Percentiles rank a stretch among this genome's conserved stretches.
Evolutionary conservation across 1,140 invertebrate species (phyloP).

Genomic region (Rhagoletis zephyria): DNA sequence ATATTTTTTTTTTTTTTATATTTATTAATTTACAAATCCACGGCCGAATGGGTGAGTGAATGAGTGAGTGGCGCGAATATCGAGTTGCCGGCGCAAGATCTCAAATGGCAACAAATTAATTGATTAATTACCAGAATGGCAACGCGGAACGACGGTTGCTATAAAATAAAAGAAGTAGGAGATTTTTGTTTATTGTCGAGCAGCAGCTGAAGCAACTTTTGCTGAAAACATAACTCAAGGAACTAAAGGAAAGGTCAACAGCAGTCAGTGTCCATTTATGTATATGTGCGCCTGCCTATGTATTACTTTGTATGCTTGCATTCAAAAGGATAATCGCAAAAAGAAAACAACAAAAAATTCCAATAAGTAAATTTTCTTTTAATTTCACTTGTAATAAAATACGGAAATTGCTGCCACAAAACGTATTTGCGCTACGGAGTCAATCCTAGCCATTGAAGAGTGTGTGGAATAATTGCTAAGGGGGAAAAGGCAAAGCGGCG

Average conservation of each 20-base stretch:
- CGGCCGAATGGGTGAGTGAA: background rate
- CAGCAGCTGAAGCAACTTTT: too few relatives aligned
- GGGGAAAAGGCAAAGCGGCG: background rate
- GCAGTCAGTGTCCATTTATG: too few relatives aligned
- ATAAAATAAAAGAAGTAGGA: background rate
- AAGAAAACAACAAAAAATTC: background rate
- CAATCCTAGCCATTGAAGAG: background rate
- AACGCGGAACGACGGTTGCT: background rate
- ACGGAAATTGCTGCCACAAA: background rate
- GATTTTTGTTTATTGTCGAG: too few relatives aligned
- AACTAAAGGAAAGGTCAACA: too few relatives aligned
- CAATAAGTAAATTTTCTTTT: conserved; percentile 20
- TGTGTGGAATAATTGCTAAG: background rate
- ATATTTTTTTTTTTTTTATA: background rate
- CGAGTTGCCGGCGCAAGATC: background rate
- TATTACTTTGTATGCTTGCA: too few relatives aligned
- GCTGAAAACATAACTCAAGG: too few relatives aligned
- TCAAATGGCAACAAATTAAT: background rate
- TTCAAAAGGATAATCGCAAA: too few relatives aligned
- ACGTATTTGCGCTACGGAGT: background rate
- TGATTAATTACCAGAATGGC: background rate
- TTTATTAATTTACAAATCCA: too few relatives aligned
- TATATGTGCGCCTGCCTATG: too few relatives aligned
- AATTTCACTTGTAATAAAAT: background rate
- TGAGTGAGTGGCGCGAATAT: background rate